Base-by-base conservation (phyloP, 2,113 vertebrate species). In the Odobenus rosmarus region DNA sequence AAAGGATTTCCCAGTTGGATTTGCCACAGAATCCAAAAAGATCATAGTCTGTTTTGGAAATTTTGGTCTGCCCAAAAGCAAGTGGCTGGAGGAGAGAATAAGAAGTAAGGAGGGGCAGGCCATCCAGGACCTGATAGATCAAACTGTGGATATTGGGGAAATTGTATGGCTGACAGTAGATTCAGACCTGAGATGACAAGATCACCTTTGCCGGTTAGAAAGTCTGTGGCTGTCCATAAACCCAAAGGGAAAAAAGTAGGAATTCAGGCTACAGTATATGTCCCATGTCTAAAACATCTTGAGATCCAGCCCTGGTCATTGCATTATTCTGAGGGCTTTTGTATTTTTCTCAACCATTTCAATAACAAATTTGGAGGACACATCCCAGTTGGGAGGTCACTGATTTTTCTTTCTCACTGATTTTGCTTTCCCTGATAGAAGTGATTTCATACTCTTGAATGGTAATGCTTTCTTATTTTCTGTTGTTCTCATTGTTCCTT, bases 331-430 rank as follows among this genome's bases (percentile, higher is more conserved):
- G 15, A 90, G 6, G 42, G 11, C 2, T 95, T 77, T 79, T 67
- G 49, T 79, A 19, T 80, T 69, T 49, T 87, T 96, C 21, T n/a
- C 21, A 93, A 31, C 33, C 33, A 90, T 96, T 97, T 95, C 7
- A 59, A 24, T n/a, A 74, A 74, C 10, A 92, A 77, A 89, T 4
- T 26, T 71, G 23, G 23, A 93, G 15, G 23, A 71, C 14, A 53
- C 0, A 51, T 49, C 7, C 8, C 4, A 67, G 24, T 53, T 88
- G 23, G 24, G 55, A 95, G 51, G 74, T 95, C 18, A 64, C 26
- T 90, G 23, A 71, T 86, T 92, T 86, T 84, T 90, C 42, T 67
- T 90, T 83, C 74, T 88, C 57, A 61, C 11, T 55, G 46, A 46
- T 46, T 46, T 46, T 46, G 46, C 46, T 46, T 46, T 46, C 46